These are phyloP conservation scores for Ectemnius lituratus DNA, from an alignment of 2,888 invertebrate genomes.

Conservation along the genomic window DNA sequence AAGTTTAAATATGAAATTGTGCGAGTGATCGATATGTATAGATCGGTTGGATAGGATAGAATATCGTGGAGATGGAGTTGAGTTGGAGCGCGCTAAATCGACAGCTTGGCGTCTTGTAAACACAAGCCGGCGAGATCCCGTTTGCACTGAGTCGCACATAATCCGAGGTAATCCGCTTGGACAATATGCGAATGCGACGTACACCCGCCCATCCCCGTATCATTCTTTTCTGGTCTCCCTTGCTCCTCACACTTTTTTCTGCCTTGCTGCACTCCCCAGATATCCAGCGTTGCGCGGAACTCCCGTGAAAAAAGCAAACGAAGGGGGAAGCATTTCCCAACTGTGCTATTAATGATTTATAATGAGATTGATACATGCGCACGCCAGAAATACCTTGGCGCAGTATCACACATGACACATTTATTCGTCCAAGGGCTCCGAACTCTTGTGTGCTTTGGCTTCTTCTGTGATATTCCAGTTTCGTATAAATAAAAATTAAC, in stretches of 20 bases:
- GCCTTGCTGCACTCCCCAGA: neutral
- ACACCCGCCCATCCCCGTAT: slow-evolving; percentile 46
- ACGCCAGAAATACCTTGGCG: neutral
- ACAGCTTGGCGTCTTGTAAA: slow-evolving; percentile 76
- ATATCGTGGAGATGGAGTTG: slow-evolving; percentile 35
- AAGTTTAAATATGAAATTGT: neutral
- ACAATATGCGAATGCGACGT: slow-evolving; percentile 71
- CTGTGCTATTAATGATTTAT: neutral
- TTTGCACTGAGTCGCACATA: slow-evolving; percentile 76
- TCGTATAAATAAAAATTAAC: no score
- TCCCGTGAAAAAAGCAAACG: neutral
- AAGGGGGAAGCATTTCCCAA: slow-evolving; percentile 4
- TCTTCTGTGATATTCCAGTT: no score
- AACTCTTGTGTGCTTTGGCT: no score
- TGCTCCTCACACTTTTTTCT: slow-evolving; percentile 18
- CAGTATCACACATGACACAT: no score
- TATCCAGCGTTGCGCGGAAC: slow-evolving; percentile 5
- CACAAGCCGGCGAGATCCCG: slow-evolving; percentile 74
- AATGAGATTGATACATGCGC: no score
- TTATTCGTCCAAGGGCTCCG: no score
- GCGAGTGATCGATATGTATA: neutral
- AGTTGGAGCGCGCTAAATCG: slow-evolving; percentile 67
- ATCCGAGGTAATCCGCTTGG: slow-evolving; percentile 76
- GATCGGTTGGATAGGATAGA: neutral
- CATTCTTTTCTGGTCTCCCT: slow-evolving; percentile 43